These are phyloP conservation scores for Abrostola tripartita DNA, from an alignment of 2,888 invertebrate genomes.

Conservation along the genomic window DNA sequence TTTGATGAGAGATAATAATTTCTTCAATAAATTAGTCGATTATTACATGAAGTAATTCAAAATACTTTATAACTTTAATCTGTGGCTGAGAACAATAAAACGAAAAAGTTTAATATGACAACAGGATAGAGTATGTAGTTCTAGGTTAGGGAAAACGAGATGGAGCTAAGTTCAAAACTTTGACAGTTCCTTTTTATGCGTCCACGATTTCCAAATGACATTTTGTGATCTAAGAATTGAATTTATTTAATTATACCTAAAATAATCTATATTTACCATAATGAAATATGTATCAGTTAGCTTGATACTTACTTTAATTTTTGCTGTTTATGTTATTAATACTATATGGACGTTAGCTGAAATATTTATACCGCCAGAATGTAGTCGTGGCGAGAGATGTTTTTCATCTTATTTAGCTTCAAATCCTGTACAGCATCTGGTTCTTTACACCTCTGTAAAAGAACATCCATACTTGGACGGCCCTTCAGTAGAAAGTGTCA, in stretches of 20 bases:
- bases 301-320: constrained; percentile 89
- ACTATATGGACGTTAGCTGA: constrained; percentile 93
- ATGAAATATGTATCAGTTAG: constrained; percentile 89
- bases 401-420: constrained; percentile 91
- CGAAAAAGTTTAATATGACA: neutral
- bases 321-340: constrained; percentile 91
- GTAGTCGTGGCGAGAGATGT: constrained; percentile 90
- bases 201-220: neutral
- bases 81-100: neutral
- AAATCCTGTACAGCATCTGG: constrained; percentile 91
- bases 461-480: constrained; percentile 88
- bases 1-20: no score
- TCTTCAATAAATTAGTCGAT: neutral
- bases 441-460: constrained; percentile 90
- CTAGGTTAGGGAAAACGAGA: neutral
- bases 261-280: constrained; percentile 36
- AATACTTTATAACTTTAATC: neutral
- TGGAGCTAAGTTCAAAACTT: neutral
- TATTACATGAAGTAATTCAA: neutral
- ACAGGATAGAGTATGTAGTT: neutral
- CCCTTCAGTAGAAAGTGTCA: constrained; percentile 74
- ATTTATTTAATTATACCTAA: constrained; percentile 17
- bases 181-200: constrained; percentile 1
- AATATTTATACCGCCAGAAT: constrained; percentile 92
- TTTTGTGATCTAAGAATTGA: constrained; percentile 6